Base-by-base conservation (phyloP, 2,888 invertebrate genomes). In the Toxonevra muliebris region DNA sequence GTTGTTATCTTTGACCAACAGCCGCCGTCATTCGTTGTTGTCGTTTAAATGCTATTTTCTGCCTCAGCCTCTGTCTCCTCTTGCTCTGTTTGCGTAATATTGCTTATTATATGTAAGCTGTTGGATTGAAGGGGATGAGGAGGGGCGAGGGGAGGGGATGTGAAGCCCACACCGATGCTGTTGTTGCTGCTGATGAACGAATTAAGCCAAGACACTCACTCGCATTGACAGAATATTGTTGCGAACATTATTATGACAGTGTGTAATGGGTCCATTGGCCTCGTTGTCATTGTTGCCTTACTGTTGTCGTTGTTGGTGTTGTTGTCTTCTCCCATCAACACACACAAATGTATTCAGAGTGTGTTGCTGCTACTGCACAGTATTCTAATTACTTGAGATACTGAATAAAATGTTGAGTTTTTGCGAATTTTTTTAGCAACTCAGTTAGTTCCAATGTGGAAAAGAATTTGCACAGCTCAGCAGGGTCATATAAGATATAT, bases 1-100 rank as follows among this genome's bases (percentile, higher is more conserved):
- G 77, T 75, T 76, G 81, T 82, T 82, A 82, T 82, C 82, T 82
- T 77, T 81, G 82, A 81, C 81, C 82, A 82, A 76, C 81, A 82
- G 81, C 68, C 69, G 68, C 53, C 61, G 50, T 52, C 48, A 48
- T 19, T n/a, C 55, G 40, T n/a, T 40, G 40, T 13, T 11, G 13
- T n/a, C 19, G 20, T 30, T 30, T 30, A 30, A 54, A 55, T 15
- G 45, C 62, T 55, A 54, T 55, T 63, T 1, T 40, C 30, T 55
- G 48, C 64, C 55, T 57, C 15, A 19, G 19, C 41, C 13, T 41
- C 10, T 55, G 11, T 52, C 42, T 53, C 42, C 59, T 52, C 57
- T 45, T 45, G 55, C 62, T 54, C 55, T 66, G 61, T 19, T 15
- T 30, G 61, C 7, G 7, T 30, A 7, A 30, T 30, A 30, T 30